Conservation (phyloP, 2,888 invertebrate genomes). For the Sesamia inferens region DNA sequence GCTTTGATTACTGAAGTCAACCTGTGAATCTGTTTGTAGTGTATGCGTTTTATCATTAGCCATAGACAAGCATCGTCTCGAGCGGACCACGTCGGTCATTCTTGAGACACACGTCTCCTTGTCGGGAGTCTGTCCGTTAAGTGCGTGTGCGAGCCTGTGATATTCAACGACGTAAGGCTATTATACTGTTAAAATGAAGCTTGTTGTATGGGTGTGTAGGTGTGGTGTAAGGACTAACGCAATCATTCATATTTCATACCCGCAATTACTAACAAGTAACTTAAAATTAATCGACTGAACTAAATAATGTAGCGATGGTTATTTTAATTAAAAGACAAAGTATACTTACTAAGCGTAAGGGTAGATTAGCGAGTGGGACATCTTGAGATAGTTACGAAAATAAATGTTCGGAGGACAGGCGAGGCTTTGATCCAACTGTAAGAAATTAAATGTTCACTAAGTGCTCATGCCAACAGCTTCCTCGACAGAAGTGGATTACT, state of each 20-base stretch:
- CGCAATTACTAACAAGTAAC: neutral
- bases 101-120: too few relatives aligned
- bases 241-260: neutral
- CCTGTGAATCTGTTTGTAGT: neutral
- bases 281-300: neutral
- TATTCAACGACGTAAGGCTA: too few relatives aligned
- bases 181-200: too few relatives aligned
- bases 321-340: slow-evolving; percentile 8
- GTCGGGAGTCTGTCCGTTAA: too few relatives aligned
- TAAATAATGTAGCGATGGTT: neutral
- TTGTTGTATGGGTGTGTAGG: neutral
- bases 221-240: too few relatives aligned
- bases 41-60: too few relatives aligned
- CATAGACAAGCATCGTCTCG: too few relatives aligned
- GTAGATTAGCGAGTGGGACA: neutral
- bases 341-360: neutral
- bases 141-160: too few relatives aligned
- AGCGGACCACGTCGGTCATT: too few relatives aligned
- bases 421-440: slow-evolving; percentile 13
- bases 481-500: slow-evolving; percentile 37
- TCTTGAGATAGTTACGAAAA: slow-evolving; percentile 30
- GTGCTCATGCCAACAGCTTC: slow-evolving; percentile 42
- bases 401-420: slow-evolving; percentile 23
- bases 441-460: slow-evolving; percentile 45
- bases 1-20: neutral